Conservation (phyloP, 1,140 invertebrate genomes). For the Sitophilus oryzae region DNA sequence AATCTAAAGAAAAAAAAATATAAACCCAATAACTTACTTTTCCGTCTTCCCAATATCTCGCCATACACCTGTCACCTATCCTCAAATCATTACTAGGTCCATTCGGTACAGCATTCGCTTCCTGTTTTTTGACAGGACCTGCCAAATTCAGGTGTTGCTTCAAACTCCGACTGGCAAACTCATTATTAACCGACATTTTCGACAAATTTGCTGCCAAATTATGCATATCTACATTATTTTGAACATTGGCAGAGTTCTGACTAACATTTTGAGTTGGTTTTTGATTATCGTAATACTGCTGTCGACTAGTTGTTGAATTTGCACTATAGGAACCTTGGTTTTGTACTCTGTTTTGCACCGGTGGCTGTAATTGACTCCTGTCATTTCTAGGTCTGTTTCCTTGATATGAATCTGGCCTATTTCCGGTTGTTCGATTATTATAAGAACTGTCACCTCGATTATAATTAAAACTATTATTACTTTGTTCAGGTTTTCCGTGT, state of each 20-base stretch:
- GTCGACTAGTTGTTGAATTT: neutral
- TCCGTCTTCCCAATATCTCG: conserved; percentile 90
- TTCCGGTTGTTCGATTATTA: neutral
- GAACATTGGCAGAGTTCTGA: neutral
- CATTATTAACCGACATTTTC: conserved; percentile 35
- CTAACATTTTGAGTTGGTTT: conserved; percentile 11
- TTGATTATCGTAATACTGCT: conserved; percentile 9
- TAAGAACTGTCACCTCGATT: neutral
- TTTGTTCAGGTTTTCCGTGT: neutral
- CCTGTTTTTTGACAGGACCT: conserved; percentile 37
- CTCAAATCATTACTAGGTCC: conserved; percentile 56
- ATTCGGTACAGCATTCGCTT: conserved; percentile 28
- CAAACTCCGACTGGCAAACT: conserved; percentile 38
- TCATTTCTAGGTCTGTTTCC: neutral
- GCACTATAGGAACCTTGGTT: neutral
- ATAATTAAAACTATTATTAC: neutral
- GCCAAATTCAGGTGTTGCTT: conserved; percentile 37
- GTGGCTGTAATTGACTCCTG: neutral
- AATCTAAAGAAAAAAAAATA: too few species aligned
- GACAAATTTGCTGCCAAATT: conserved; percentile 22
- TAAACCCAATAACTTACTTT: conserved; percentile 50
- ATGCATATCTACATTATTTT: conserved; percentile 16
- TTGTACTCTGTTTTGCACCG: neutral
- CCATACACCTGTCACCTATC: conserved; percentile 74
- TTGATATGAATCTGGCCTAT: neutral